These are phyloP conservation scores for Falco columbarius DNA, from an alignment of 2,797 vertebrate species.

Conservation along the genomic window DNA sequence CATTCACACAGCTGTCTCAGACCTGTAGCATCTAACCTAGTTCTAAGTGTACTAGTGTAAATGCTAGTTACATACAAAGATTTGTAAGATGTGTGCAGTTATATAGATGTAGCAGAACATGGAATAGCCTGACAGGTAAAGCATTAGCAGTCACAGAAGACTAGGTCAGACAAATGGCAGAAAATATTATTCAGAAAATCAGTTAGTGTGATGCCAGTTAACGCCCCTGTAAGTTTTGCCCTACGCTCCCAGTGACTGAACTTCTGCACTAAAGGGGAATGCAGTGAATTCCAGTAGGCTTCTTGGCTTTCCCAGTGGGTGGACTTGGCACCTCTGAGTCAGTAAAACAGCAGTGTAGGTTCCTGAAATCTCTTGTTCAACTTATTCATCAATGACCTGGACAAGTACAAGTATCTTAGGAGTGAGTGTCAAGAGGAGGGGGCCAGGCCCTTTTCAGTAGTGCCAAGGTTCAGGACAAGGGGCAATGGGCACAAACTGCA, in stretches of 20 bases:
- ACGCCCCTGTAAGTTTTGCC: not conserved
- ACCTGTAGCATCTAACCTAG: not conserved
- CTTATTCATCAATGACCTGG: too few species aligned
- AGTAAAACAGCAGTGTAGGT: not conserved
- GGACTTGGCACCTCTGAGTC: not conserved
- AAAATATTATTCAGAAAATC: not conserved
- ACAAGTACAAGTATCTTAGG: too few species aligned
- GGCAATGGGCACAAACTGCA: too few species aligned
- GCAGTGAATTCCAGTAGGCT: not conserved
- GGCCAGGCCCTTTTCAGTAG: too few species aligned
- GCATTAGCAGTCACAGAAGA: not conserved
- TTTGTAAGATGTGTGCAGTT: not conserved
- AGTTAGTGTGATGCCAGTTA: not conserved
- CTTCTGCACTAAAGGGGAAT: not conserved
- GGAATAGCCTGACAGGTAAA: not conserved
- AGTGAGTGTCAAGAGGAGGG: too few species aligned
- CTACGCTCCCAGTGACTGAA: not conserved
- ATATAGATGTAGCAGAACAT: not conserved
- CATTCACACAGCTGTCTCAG: not conserved
- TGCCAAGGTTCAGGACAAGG: too few species aligned
- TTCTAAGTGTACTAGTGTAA: not conserved
- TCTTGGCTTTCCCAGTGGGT: not conserved
- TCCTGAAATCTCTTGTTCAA: not conserved
- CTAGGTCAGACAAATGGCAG: not conserved
- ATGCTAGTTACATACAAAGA: not conserved